Evolutionary conservation across 92 coral and sea anemone genomes (phyloP), one percentile per base, ranked within the genome.

Genomic region (Meandrina meandrites): DNA sequence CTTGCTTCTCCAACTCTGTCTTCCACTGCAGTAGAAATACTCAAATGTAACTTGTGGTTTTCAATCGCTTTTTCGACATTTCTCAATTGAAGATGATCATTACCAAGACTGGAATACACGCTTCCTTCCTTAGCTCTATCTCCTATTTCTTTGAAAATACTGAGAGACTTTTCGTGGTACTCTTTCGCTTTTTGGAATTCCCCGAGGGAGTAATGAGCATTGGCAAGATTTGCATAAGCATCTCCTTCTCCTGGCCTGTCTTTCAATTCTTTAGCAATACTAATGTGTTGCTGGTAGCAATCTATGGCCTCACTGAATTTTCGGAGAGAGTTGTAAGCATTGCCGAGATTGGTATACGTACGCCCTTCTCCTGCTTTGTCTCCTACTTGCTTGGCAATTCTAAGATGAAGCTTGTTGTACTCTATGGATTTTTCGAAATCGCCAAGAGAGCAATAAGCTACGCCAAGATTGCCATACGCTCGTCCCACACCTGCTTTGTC

Each of bases 101-200:
- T 19, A 12, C 82, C 83, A 22, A 85, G 62, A 48, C 35, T 34
- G 22, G 50, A 35, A 5, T 31, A 64, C 28, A 35, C 32, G 13
- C 45, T 17, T 16, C 76, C 82, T 62, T 54, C 76, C 3, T 64
- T 42, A 21, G 31, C 88, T 75, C 30, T 77, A 53, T 60, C 54
- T 77, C 82, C 83, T 1, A 54, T 45, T 37, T 85, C 53, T 50
- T 85, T 76, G 47, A 71, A 50, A 45, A 76, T 57, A 11, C 24
- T 34, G 31, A 76, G 27, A 32, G 24, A 47, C 56, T 27, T 36
- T 50, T 77, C 75, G 60, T 35, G 40, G 28, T 36, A 51, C 50
- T 76, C 72, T 18, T 51, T 58, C 19, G 88, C 88, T 16, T 85
- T 76, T 56, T 58, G 45, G 34, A 71, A 85, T 27, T 85, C 54